Percentiles rank a stretch among this genome's conserved stretches.
Conservation (phyloP, 2,888 invertebrate species). For the Choreutis nemorana region DNA sequence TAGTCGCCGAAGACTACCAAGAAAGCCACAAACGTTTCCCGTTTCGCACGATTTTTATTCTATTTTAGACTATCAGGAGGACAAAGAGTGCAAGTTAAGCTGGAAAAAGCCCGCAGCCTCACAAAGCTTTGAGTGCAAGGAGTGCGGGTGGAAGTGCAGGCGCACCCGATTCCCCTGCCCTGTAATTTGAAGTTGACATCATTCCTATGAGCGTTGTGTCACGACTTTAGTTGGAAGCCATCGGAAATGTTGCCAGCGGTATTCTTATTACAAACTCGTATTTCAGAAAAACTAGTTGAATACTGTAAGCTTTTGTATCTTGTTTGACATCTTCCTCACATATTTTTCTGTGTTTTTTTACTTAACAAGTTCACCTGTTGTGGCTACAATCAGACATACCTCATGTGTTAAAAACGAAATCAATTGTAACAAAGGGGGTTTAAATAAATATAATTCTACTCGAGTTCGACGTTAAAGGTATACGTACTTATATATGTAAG, state of each 20-base stretch:
- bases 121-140: slow-evolving; percentile 43
- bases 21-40: slow-evolving; percentile 9
- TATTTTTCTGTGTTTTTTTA: too few relatives aligned
- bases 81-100: slow-evolving; percentile 38
- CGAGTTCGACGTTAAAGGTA: too few relatives aligned
- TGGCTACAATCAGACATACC: too few relatives aligned
- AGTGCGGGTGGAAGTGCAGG: slow-evolving; percentile 21
- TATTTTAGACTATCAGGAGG: slow-evolving; percentile 27
- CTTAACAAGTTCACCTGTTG: too few relatives aligned
- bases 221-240: slow-evolving; percentile 15
- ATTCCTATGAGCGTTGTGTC: slow-evolving; percentile 16
- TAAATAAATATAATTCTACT: too few relatives aligned
- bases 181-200: slow-evolving; percentile 45
- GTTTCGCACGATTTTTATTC: slow-evolving; percentile 19
- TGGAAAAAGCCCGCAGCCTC: slow-evolving; percentile 28
- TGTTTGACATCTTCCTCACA: too few relatives aligned
- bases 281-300: background rate
- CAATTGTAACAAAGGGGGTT: too few relatives aligned
- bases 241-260: slow-evolving; percentile 13
- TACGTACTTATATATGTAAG: too few relatives aligned
- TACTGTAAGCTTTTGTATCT: too few relatives aligned
- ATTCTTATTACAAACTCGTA: slow-evolving; percentile 15
- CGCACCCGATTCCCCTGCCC: slow-evolving; percentile 25
- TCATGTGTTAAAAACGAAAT: too few relatives aligned
- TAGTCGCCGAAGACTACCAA: slow-evolving; percentile 5